Conservation (phyloP, 2,888 invertebrate species). For the Athetis lepigone region DNA sequence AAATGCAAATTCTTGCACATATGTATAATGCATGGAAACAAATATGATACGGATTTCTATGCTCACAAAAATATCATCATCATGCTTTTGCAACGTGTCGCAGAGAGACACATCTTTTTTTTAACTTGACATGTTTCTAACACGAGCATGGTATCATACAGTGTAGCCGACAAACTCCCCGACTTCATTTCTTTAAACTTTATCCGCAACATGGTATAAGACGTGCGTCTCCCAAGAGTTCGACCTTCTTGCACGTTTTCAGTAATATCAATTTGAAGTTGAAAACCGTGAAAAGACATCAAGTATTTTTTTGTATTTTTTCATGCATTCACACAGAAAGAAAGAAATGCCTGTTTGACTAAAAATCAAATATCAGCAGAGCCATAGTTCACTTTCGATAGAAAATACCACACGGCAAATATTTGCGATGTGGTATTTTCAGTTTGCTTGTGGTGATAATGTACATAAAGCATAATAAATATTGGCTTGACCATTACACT, state of each 20-base stretch:
- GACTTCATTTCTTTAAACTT: constrained; percentile 7
- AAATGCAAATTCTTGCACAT: too few relatives aligned
- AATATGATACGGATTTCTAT: too few relatives aligned
- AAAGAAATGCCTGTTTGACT: neutral
- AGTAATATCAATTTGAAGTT: constrained; percentile 20
- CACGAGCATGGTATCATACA: too few relatives aligned
- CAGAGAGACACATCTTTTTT: too few relatives aligned
- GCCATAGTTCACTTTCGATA: constrained; percentile 1
- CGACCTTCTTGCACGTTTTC: constrained; percentile 19
- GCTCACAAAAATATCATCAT: too few relatives aligned
- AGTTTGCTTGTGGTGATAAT: constrained; percentile 16
- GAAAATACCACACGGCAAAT: constrained; percentile 20
- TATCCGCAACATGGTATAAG: constrained; percentile 16
- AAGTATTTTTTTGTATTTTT: neutral
- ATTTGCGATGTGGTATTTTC: constrained; percentile 18
- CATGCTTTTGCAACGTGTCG: too few relatives aligned
- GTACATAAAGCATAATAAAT: constrained; percentile 18
- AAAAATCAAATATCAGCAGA: neutral
- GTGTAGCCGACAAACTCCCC: too few relatives aligned
- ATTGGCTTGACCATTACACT: constrained; percentile 5
- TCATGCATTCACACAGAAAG: too few relatives aligned
- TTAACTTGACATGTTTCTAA: too few relatives aligned
- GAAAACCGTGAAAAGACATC: constrained; percentile 21
- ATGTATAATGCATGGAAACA: too few relatives aligned
- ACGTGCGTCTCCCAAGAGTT: neutral